phyloP scores from a whole-genome alignment of 2,888 invertebrate species.

The Aporophyla lueneburgensis region DNA sequence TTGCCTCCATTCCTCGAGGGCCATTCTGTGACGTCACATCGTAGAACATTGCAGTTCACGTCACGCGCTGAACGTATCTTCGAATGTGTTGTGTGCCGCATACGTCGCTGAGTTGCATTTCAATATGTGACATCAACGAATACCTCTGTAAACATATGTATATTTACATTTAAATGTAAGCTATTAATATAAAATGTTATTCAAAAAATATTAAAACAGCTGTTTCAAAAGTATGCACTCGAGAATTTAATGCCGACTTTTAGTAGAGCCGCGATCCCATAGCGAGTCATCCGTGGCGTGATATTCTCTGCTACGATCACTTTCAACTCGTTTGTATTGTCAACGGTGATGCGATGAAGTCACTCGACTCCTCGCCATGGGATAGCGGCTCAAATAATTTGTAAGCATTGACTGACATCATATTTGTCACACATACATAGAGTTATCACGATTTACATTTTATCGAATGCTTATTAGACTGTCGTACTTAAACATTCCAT shows the following conservation, averaged over 20 bases:
- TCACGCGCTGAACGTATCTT: slow-evolving; percentile 30
- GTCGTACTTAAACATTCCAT: slow-evolving; percentile 90
- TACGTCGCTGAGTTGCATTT: slow-evolving; percentile 32
- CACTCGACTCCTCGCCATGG: slow-evolving; percentile 66
- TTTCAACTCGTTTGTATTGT: slow-evolving; percentile 26
- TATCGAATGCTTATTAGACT: slow-evolving; percentile 86
- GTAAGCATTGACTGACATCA: slow-evolving; percentile 87
- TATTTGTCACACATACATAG: slow-evolving; percentile 80
- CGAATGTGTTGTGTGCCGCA: slow-evolving; percentile 31
- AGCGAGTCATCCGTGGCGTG: slow-evolving; percentile 57
- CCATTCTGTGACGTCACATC: slow-evolving; percentile 63
- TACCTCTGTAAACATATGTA: slow-evolving; percentile 81
- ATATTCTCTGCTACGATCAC: slow-evolving; percentile 20
- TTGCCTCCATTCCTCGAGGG: slow-evolving; percentile 81
- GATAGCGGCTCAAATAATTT: slow-evolving; percentile 73
- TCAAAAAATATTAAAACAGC: slow-evolving; percentile 75
- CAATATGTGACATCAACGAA: slow-evolving; percentile 60
- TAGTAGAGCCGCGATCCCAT: slow-evolving; percentile 73
- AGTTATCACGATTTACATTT: slow-evolving; percentile 73
- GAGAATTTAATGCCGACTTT: slow-evolving; percentile 81
- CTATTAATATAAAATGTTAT: slow-evolving; percentile 76
- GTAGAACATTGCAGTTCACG: slow-evolving; percentile 30
- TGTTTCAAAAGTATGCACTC: slow-evolving; percentile 83
- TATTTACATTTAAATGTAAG: slow-evolving; percentile 83
- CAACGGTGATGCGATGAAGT: slow-evolving; percentile 40